Conservation (phyloP, 2,888 invertebrate species). For the Cepaea hortensis region DNA sequence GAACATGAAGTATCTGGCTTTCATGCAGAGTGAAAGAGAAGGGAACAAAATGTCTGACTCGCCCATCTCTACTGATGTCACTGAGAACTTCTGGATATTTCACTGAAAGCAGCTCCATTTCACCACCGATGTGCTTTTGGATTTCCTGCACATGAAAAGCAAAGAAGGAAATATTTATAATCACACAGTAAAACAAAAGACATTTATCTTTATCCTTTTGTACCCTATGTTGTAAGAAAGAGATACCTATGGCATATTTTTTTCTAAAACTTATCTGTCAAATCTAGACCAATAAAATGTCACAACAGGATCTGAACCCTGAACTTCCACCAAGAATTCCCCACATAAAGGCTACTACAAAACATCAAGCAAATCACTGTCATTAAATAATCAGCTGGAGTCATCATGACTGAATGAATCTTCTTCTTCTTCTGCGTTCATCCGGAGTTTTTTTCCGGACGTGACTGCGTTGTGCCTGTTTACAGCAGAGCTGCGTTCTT, state of each 20-base stretch:
- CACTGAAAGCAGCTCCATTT: constrained; percentile 22
- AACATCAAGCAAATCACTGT: too few relatives aligned
- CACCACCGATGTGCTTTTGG: constrained; percentile 21
- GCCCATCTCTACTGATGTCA: constrained; percentile 34
- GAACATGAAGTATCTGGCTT: constrained; percentile 58
- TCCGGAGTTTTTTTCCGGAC: too few relatives aligned
- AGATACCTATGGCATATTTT: not conserved
- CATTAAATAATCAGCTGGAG: too few relatives aligned
- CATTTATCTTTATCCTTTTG: not conserved
- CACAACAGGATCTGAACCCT: too few relatives aligned
- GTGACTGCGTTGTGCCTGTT: too few relatives aligned
- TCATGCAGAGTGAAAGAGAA: constrained; percentile 53
- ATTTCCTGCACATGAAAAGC: constrained; percentile 24
- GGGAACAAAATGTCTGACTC: constrained; percentile 50
- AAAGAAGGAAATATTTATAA: too few relatives aligned
- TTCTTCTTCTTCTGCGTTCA: too few relatives aligned
- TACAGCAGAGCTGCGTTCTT: too few relatives aligned
- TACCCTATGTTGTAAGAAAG: not conserved
- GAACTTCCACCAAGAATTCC: too few relatives aligned
- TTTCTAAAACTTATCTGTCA: not conserved
- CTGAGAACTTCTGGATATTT: constrained; percentile 29
- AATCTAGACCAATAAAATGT: too few relatives aligned
- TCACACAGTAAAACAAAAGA: not conserved
- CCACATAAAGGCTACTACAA: too few relatives aligned
- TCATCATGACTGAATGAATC: too few relatives aligned